Evolutionary conservation across 1,140 invertebrate species (phyloP).

Genomic region (Pectinophora gossypiella): DNA sequence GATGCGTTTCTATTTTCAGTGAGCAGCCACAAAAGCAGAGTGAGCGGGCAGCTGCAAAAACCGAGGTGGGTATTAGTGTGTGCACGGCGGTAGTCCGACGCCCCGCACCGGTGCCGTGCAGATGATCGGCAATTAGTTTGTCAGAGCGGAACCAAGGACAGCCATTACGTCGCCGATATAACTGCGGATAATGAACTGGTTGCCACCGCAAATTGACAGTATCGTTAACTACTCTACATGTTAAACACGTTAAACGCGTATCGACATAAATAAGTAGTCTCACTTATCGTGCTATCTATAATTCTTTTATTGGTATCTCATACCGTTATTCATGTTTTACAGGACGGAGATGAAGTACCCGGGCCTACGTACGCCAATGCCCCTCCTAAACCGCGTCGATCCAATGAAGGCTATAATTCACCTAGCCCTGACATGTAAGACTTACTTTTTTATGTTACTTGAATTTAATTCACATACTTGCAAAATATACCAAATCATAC

Average conservation of each 20-base stretch:
- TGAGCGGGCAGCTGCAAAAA: constrained; percentile 49
- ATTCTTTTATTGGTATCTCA: constrained; percentile 2
- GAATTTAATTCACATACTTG: too few relatives aligned
- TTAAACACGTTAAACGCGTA: background rate
- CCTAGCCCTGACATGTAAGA: constrained; percentile 79
- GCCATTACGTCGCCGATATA: constrained; percentile 40
- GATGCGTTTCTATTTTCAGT: constrained; percentile 40
- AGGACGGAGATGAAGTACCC: constrained; percentile 57
- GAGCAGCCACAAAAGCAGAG: constrained; percentile 48
- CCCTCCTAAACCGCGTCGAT: constrained; percentile 88
- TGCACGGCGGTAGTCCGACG: constrained; percentile 20
- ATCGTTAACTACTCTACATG: constrained; percentile 4
- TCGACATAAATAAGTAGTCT: background rate
- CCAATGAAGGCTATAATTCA: constrained; percentile 83
- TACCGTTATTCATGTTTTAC: background rate
- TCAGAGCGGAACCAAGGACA: constrained; percentile 58
- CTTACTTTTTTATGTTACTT: too few relatives aligned
- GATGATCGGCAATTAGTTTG: constrained; percentile 49
- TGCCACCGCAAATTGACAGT: constrained; percentile 17
- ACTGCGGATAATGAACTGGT: constrained; percentile 42
- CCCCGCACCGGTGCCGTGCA: constrained; percentile 42
- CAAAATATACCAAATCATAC: too few relatives aligned
- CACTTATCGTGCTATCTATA: background rate
- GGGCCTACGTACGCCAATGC: constrained; percentile 91
- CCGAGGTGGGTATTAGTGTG: constrained; percentile 56